phyloP scores from a whole-genome alignment of 2,888 invertebrate genomes.

The Congeria kusceri region DNA sequence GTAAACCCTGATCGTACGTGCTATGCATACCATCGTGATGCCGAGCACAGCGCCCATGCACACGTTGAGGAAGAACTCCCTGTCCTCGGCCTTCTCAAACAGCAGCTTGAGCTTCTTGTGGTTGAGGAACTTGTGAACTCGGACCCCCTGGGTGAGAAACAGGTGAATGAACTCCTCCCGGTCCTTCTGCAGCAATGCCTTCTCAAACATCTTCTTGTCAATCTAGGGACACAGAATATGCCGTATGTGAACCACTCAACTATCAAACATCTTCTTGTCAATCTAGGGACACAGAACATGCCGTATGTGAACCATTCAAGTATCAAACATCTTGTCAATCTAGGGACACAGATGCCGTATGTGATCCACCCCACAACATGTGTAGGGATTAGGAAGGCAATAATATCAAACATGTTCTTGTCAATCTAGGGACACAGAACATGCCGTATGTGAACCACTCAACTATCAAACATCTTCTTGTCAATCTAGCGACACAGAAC shows the following conservation, averaged over 20 bases:
- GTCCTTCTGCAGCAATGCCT: conserved; percentile 81
- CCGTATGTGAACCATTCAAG: no score
- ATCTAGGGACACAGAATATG: conserved; percentile 57
- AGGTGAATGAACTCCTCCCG: conserved; percentile 85
- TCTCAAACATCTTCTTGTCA: conserved; percentile 82
- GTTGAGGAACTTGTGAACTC: conserved; percentile 83
- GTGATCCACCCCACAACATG: no score
- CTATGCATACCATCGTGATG: conserved; percentile 50
- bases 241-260: no score
- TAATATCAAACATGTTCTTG: no score
- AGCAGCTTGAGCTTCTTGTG: conserved; percentile 75
- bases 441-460: no score
- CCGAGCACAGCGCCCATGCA: conserved; percentile 83
- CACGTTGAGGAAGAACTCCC: conserved; percentile 83
- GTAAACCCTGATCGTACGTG: no score
- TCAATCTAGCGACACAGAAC: no score
- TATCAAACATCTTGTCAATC: conserved; percentile 80
- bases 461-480: no score
- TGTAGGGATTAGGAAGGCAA: no score
- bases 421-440: no score
- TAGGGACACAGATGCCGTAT: conserved; percentile 24
- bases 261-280: conserved; percentile 79
- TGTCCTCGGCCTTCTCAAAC: conserved; percentile 80
- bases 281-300: conserved; percentile 56
- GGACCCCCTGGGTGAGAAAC: conserved; percentile 84